Evolutionary conservation across 2,888 invertebrate species (phyloP).

Genomic region (Amaurobius ferox): DNA sequence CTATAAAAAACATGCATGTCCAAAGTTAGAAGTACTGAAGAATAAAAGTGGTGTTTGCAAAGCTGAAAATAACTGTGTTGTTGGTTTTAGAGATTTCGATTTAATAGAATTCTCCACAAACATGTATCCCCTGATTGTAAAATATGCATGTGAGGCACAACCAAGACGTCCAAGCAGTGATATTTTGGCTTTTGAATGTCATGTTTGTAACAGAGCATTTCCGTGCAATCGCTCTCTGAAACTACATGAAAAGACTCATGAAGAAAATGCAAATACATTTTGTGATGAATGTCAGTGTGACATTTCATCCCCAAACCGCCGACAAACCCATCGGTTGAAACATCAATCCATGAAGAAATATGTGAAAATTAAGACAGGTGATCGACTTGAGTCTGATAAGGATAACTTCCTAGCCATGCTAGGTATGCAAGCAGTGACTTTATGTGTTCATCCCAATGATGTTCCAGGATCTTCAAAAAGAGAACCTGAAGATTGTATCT

Average conservation of each 20-base stretch:
- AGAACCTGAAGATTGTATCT: too few relatives aligned
- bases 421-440: not conserved
- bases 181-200: too few relatives aligned
- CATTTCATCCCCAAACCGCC: not conserved
- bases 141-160: too few relatives aligned
- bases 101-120: not conserved
- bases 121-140: too few relatives aligned
- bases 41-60: too few relatives aligned
- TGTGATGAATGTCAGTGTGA: slow-evolving; percentile 7
- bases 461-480: not conserved
- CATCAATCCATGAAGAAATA: not conserved
- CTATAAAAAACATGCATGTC: too few relatives aligned
- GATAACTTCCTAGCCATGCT: slow-evolving; percentile 1
- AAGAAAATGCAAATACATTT: not conserved
- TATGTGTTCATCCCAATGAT: not conserved
- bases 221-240: too few relatives aligned
- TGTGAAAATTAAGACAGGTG: too few relatives aligned
- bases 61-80: too few relatives aligned
- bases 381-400: not conserved
- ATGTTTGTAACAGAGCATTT: too few relatives aligned
- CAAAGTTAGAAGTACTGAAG: too few relatives aligned
- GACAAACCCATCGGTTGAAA: slow-evolving; percentile 3
- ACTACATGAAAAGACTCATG: slow-evolving; percentile 21
- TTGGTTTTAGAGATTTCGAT: slow-evolving; percentile 9
- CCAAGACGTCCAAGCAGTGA: too few relatives aligned